A percentile compares a stretch with the other conserved stretches of the same genome.
phyloP scores from a whole-genome alignment of 2,113 vertebrate species.

The Lagopus leucura region DNA sequence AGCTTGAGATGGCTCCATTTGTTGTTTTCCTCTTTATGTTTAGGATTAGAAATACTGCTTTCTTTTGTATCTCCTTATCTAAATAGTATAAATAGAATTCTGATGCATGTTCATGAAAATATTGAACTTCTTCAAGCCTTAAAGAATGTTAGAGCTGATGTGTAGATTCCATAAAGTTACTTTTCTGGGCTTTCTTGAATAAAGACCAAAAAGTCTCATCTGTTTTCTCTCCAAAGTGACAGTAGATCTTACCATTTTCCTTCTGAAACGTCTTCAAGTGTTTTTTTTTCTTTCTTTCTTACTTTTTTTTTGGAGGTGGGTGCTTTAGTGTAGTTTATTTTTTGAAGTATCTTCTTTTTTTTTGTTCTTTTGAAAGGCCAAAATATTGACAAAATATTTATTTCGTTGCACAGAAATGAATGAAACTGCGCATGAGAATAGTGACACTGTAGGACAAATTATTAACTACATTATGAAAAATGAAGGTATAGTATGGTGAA shows the following conservation, averaged over 20 bases:
- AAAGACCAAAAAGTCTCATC: background rate
- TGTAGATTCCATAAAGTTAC: background rate
- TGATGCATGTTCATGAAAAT: background rate
- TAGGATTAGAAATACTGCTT: background rate
- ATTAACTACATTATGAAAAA: conserved; percentile 97
- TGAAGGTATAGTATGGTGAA: conserved; percentile 83
- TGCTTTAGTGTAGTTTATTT: background rate
- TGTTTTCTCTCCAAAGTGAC: background rate
- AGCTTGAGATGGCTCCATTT: background rate
- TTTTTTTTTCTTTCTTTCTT: background rate
- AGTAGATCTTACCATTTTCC: background rate
- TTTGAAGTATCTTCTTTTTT: background rate
- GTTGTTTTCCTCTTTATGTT: background rate
- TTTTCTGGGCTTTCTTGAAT: background rate
- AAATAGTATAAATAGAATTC: background rate
- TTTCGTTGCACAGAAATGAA: conserved; percentile 85
- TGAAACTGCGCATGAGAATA: conserved; percentile 87
- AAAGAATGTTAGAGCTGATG: background rate
- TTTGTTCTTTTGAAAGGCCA: background rate
- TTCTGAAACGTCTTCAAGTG: background rate
- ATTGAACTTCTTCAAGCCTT: background rate
- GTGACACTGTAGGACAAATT: conserved; percentile 93
- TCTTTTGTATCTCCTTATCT: background rate
- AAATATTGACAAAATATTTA: background rate
- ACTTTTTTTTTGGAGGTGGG: background rate